phyloP scores from a whole-genome alignment of 37 sponge, comb jelly and placozoan species.

The Bolinopsis microptera region DNA sequence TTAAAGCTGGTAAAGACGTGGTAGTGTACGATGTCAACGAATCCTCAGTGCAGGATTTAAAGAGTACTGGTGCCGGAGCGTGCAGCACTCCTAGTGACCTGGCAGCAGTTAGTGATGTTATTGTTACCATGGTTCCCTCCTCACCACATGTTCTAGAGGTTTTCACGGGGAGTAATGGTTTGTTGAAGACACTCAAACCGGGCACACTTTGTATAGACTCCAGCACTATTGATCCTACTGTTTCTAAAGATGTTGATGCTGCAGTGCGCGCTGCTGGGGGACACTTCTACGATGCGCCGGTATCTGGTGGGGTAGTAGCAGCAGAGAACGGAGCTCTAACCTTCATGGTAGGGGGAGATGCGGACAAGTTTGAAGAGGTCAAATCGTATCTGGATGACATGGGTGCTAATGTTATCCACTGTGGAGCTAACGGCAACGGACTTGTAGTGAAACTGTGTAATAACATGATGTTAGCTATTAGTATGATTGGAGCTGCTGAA shows the following conservation, averaged over 20 bases:
- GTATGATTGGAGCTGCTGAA: constrained; percentile 93
- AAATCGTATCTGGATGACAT: constrained; percentile 81
- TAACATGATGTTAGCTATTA: constrained; percentile 93
- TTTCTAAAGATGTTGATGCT: constrained; percentile 70
- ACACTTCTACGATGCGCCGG: constrained; percentile 89
- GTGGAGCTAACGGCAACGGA: constrained; percentile 81
- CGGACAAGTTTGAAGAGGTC: constrained; percentile 74
- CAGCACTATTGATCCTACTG: constrained; percentile 86
- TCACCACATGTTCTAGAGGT: constrained; percentile 77
- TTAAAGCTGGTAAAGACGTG: constrained; percentile 75
- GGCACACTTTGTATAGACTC: constrained; percentile 88
- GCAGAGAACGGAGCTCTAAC: constrained; percentile 84
- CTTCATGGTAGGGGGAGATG: constrained; percentile 93
- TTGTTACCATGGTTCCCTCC: constrained; percentile 88
- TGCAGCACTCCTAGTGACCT: constrained; percentile 75
- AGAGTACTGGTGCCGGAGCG: constrained; percentile 72
- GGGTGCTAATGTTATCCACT: constrained; percentile 94
- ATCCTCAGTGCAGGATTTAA: constrained; percentile 67
- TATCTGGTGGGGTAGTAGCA: constrained; percentile 96
- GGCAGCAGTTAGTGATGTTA: constrained; percentile 69
- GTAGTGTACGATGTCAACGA: constrained; percentile 79
- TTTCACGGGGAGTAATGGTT: constrained; percentile 72
- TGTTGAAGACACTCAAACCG: constrained; percentile 68
- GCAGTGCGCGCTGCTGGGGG: constrained; percentile 68
- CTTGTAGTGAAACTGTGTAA: constrained; percentile 92